phyloP scores from a whole-genome alignment of 2,797 vertebrate genomes.

The Melanotaenia parkinsoni region DNA sequence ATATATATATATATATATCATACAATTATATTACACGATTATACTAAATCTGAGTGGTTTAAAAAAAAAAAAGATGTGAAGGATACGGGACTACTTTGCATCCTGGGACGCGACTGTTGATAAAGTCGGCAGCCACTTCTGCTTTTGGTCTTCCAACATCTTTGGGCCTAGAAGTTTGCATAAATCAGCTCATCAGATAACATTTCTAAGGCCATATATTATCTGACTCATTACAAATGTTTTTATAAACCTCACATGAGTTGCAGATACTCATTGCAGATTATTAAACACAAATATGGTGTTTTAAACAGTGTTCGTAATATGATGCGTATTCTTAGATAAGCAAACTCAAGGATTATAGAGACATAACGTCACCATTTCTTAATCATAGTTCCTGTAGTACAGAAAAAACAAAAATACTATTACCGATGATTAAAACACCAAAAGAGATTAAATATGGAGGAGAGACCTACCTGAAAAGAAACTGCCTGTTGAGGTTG shows the following conservation, averaged over 20 bases:
- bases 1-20: no score
- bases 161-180: constrained; percentile 83
- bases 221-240: not conserved
- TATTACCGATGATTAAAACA: not conserved
- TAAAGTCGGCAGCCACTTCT: constrained; percentile 94
- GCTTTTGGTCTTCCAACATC: constrained; percentile 97
- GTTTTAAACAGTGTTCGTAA: not conserved
- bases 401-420: not conserved
- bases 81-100: constrained; percentile 95
- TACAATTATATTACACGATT: not conserved
- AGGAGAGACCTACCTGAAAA: constrained; percentile 89
- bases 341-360: not conserved
- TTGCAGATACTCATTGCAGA: not conserved
- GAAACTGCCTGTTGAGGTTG: constrained; percentile 98
- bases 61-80: constrained; percentile 27
- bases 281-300: not conserved
- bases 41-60: not conserved
- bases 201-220: not conserved
- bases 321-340: not conserved
- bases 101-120: constrained; percentile 90
- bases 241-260: not conserved
- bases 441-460: not conserved
- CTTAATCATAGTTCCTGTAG: not conserved
- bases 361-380: not conserved
- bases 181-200: not conserved